Evolutionary conservation across 2,797 vertebrate genomes (phyloP).

Genomic region (Salmo trutta): DNA sequence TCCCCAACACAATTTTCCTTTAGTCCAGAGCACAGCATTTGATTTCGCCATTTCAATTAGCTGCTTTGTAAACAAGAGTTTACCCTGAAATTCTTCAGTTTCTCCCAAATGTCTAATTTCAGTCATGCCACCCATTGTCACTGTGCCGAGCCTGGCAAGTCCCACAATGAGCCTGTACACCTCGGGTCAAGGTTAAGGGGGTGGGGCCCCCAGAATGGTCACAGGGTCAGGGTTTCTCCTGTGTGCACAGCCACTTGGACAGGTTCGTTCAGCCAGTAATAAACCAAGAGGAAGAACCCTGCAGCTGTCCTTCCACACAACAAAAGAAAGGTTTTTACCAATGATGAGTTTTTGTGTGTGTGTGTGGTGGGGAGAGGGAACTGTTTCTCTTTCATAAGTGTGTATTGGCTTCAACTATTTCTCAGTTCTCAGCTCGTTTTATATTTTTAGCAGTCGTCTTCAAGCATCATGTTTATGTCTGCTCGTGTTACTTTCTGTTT

Average conservation of each 20-base stretch:
- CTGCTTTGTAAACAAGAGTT: constrained; percentile 45
- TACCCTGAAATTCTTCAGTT: constrained; percentile 43
- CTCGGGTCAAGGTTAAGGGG: constrained; percentile 73
- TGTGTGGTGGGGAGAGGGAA: neutral
- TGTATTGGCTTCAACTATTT: neutral
- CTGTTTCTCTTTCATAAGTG: constrained; percentile 21
- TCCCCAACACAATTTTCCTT: constrained; percentile 1
- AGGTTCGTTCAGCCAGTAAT: constrained; percentile 69
- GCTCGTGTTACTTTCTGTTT: constrained; percentile 18
- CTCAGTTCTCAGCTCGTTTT: neutral
- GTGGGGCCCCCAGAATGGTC: constrained; percentile 52
- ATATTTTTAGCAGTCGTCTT: neutral
- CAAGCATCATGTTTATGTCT: neutral
- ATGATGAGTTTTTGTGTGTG: constrained; percentile 37
- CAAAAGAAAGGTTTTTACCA: constrained; percentile 38
- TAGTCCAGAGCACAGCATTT: constrained; percentile 63
- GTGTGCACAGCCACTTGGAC: constrained; percentile 52
- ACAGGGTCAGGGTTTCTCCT: constrained; percentile 49
- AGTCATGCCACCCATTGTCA: constrained; percentile 48
- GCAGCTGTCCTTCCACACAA: constrained; percentile 62
- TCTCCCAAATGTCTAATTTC: constrained; percentile 63
- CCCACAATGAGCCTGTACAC: constrained; percentile 59
- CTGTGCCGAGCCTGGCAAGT: constrained; percentile 10
- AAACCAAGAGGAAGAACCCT: constrained; percentile 59
- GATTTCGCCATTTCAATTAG: constrained; percentile 60